Base-by-base conservation (phyloP, 2,113 vertebrate species). In the Gopherus flavomarginatus region DNA sequence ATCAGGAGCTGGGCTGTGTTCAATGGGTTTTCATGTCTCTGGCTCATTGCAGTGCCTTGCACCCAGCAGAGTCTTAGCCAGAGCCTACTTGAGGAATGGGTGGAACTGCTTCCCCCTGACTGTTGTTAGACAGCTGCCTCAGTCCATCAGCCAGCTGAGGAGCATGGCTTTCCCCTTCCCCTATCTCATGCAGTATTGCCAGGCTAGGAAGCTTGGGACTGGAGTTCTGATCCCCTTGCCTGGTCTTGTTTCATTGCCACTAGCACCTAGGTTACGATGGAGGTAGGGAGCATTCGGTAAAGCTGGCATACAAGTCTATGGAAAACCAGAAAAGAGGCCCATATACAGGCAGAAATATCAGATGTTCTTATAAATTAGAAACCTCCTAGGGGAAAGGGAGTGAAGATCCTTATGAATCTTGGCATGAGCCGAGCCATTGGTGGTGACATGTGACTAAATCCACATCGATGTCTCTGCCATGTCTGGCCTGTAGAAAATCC, bases 261-360 rank as follows among this genome's bases (percentile, higher is more conserved):
- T 26, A 27, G 26, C 22, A 26, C 24, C 26, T 47, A 4, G 13
- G 22, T 77, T 78, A 12, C 75, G 6, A 29, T 44, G 6, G 11
- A 47, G 27, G 3, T 3, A 3, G 44, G 59, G 38, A 14, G 11
- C 56, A 35, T 49, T 38, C 17, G 9, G 53, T 27, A 38, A 84
- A 86, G 14, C 82, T 54, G 72, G 10, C 1, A 0, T 22, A 49
- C 0, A 0, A 56, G 54, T 82, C 42, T 6, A 22, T 53, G 53
- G 79, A 53, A 79, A 50, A 38, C 11, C 81, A 79, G 50, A 79
- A 17, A 72, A 83, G 80, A 88, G 69, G 81, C 21, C 79, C 7
- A n/a, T 7, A 27, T 17, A 5, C 52, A 24, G 24, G 81, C n/a
- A 16, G 52, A 82, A 82, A 82, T 38, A 22, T 38, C 19, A 54